Evolutionary conservation across 2,888 invertebrate species (phyloP), one percentile per base, ranked within the genome.

Genomic region (Nomada ferruginata): DNA sequence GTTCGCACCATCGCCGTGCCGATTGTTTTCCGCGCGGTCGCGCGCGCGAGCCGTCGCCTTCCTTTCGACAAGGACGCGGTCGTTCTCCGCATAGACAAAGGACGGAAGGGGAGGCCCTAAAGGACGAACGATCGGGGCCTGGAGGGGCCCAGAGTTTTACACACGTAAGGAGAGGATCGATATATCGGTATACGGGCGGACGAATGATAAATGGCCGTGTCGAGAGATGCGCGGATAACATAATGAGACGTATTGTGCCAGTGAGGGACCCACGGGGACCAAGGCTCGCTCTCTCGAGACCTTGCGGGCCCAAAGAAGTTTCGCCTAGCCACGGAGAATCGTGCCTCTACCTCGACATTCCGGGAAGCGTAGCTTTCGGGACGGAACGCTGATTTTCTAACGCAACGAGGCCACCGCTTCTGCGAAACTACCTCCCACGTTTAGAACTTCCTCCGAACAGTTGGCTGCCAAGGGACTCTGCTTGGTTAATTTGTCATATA

Each of bases 181-280:
- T 88, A 87, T 86, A 87, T 84, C 79, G 83, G 88, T 87, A 83
- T 88, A 87, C 82, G 83, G 84, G 85, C 85, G 85, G 83, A 89
- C 87, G 90, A 89, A 91, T 92, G 92, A 92, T 92, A 91, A 92
- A 92, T 92, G 90, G 90, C 88, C 82, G 82, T 88, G 89, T 85
- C 89, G 89, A 87, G 86, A 92, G 91, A 92, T 92, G 90, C 91
- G 88, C 91, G 92, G 92, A 92, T 92, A 92, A 91, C 91, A 92
- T 92, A 92, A 92, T 92, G 92, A 92, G 91, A 88, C 89, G 91
- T 90, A 92, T 92, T 92, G 92, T 92, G 90, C 89, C 87, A 81
- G 83, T 79, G 83, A 78, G 83, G 85, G 87, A 87, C 81, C 76
- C 80, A 88, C 82, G 84, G 75, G 82, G 86, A 83, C 83, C 82